Evolutionary conservation across 2,113 vertebrate genomes (phyloP).

Genomic region (Illadopsis cleaveri): DNA sequence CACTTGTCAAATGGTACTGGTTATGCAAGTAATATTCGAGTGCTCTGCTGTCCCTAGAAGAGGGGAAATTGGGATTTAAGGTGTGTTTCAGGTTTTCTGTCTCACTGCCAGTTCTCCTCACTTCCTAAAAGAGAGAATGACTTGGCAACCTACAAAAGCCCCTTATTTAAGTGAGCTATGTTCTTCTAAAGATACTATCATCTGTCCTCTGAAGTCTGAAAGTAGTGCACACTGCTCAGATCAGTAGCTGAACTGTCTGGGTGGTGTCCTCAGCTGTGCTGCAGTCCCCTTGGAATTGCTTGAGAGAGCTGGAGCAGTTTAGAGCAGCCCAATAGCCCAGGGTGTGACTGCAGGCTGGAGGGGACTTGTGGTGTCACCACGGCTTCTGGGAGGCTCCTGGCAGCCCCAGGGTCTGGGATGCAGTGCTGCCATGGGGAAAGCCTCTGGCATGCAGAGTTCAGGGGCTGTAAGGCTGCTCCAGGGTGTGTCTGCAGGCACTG

Average conservation of each 20-base stretch:
- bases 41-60: conserved; percentile 19
- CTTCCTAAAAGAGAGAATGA: conserved; percentile 46
- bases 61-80: conserved; percentile 6
- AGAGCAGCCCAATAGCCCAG: not conserved
- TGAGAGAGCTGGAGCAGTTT: not conserved
- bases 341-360: not conserved
- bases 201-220: not conserved
- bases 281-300: not conserved
- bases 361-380: not conserved
- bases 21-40: conserved; percentile 14
- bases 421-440: not conserved
- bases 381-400: not conserved
- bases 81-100: not conserved
- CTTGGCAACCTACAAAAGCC: not conserved
- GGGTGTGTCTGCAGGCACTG: fast-evolving
- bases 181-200: not conserved
- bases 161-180: not conserved
- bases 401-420: not conserved
- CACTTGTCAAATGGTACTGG: conserved; percentile 7
- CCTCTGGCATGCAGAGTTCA: not conserved
- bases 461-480: not conserved
- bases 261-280: not conserved
- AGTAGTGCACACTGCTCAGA: not conserved
- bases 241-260: not conserved
- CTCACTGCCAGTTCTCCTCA: not conserved